Percentiles rank a stretch among this genome's conserved stretches.
Evolutionary conservation across 2,113 vertebrate genomes (phyloP).

Genomic region (Zosterops pallidus): DNA sequence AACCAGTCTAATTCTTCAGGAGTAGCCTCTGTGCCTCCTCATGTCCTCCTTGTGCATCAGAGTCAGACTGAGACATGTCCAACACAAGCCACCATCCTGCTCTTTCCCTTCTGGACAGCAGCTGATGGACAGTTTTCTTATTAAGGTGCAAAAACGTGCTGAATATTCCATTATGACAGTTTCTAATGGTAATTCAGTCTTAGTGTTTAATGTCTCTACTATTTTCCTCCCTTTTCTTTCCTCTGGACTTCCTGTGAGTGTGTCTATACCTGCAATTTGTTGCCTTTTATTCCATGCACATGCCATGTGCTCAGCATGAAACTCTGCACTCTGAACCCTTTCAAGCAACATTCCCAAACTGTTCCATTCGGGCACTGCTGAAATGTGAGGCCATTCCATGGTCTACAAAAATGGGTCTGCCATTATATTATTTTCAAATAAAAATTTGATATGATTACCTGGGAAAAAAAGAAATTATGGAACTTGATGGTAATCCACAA

Average conservation of each 20-base stretch:
- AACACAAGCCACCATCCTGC: rapidly evolving
- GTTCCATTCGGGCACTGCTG: not conserved
- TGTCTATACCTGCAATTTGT: not conserved
- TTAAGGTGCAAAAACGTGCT: not conserved
- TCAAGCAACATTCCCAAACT: not conserved
- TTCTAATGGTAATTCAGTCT: not conserved
- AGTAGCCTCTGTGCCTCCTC: not conserved
- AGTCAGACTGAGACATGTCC: not conserved
- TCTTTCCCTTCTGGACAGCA: not conserved
- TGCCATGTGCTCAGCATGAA: not conserved
- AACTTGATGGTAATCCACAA: not conserved
- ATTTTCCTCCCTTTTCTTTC: not conserved
- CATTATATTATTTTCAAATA: not conserved
- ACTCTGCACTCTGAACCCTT: not conserved
- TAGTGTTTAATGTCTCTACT: not conserved
- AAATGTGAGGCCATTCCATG: rapidly evolving
- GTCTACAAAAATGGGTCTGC: not conserved
- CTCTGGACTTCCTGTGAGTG: not conserved
- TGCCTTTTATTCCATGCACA: not conserved
- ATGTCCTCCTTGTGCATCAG: not conserved
- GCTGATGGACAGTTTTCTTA: not conserved
- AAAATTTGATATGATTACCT: not conserved
- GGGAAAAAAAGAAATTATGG: rapidly evolving
- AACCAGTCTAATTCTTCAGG: not conserved
- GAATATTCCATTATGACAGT: not conserved